Percentiles rank a stretch among this genome's conserved stretches.
Evolutionary conservation across 2,888 invertebrate genomes (phyloP).

Genomic region (Venustoraphidia nigricollis): DNA sequence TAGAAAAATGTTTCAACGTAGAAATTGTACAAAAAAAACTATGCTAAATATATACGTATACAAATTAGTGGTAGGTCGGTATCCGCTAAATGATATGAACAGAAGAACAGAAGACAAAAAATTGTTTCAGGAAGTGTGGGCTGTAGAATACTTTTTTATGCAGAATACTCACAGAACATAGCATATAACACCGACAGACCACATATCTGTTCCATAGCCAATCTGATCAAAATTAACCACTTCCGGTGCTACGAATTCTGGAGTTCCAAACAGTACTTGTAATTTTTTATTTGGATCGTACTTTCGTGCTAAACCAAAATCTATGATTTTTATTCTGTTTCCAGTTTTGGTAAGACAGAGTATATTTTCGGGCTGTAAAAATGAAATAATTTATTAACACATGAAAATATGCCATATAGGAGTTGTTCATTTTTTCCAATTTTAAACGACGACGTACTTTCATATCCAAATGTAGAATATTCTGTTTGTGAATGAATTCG

Average conservation of each 20-base stretch:
- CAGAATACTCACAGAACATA: constrained; percentile 82
- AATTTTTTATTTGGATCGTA: constrained; percentile 85
- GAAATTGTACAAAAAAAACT: too few relatives aligned
- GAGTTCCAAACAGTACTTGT: constrained; percentile 91
- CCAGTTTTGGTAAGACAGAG: constrained; percentile 89
- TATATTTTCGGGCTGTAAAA: constrained; percentile 87
- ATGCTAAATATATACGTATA: too few relatives aligned
- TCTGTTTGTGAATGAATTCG: constrained; percentile 89
- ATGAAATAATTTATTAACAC: constrained; percentile 8
- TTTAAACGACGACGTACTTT: constrained; percentile 35
- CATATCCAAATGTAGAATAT: constrained; percentile 92
- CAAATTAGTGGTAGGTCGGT: too few relatives aligned
- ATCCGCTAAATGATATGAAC: too few relatives aligned
- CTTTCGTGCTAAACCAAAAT: constrained; percentile 90
- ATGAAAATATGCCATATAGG: constrained; percentile 5
- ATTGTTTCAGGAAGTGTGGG: too few relatives aligned
- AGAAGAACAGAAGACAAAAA: too few relatives aligned
- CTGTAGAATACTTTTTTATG: too few relatives aligned
- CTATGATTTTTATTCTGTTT: constrained; percentile 97
- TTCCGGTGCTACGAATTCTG: constrained; percentile 98
- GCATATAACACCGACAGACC: constrained; percentile 96
- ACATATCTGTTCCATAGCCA: constrained; percentile 94
- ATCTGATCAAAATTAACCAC: constrained; percentile 97
- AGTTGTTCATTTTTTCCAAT: background rate
- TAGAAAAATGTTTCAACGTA: too few relatives aligned